Conservation (phyloP, 2,797 vertebrate species). For the Pristis pectinata region DNA sequence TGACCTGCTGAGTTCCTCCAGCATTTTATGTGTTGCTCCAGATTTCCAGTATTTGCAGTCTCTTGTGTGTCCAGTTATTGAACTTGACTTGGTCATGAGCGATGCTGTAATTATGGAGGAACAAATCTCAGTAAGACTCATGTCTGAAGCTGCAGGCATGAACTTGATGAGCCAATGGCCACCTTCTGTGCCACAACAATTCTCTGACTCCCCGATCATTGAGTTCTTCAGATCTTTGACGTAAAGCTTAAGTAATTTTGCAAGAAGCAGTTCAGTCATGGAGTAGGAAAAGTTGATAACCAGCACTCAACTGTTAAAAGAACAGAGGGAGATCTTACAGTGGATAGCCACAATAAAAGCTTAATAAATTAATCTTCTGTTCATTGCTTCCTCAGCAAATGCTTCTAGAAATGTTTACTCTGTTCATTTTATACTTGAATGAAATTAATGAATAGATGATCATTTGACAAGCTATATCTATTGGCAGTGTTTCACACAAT, state of each 20-base stretch:
- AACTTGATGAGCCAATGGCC: too few relatives aligned
- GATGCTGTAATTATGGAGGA: background rate
- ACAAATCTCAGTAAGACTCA: too few relatives aligned
- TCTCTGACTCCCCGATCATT: too few relatives aligned
- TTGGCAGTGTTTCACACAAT: background rate
- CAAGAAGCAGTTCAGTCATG: background rate
- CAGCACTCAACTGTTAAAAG: background rate
- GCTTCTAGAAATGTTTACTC: background rate
- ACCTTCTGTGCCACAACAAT: too few relatives aligned
- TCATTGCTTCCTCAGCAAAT: conserved; percentile 18
- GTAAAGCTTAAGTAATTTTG: background rate
- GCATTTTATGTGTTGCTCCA: too few relatives aligned
- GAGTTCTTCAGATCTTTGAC: background rate
- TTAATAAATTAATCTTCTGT: background rate
- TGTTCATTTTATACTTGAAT: background rate
- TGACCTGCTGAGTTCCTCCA: too few relatives aligned
- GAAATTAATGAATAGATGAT: conserved; percentile 8
- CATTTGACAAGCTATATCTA: background rate
- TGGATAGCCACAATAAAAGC: background rate
- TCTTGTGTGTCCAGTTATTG: too few relatives aligned
- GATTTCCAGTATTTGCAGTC: too few relatives aligned
- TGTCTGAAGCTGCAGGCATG: too few relatives aligned
- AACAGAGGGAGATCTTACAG: conserved; percentile 3
- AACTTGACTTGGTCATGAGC: background rate
- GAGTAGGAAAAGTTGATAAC: background rate